Evolutionary conservation across 1,140 invertebrate species (phyloP), one percentile per base, ranked within the genome.

Genomic region (Nomia melanderi): DNA sequence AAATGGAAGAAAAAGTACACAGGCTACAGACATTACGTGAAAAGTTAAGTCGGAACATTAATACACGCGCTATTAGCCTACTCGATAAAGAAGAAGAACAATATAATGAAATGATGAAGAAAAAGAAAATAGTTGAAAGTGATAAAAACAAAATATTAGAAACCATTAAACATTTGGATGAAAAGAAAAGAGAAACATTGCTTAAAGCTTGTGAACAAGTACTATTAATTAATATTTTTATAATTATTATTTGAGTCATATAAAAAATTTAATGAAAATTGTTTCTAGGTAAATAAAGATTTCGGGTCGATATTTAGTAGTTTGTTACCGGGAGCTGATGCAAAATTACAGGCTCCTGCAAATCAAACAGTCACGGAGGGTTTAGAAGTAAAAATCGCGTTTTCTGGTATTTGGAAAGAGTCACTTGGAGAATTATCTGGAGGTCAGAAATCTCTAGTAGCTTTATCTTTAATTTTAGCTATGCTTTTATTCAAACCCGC

Each of bases 401-500:
- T 99, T 92, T 98, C 98, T 83, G 95, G 95, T 65, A 94, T 97
- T 0, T 99, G 98, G 97, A 99, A 99, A 92, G 98, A 99, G 80
- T 98, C 97, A 14, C 93, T 99, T 33, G 95, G 95, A 70, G 99
- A 99, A 93, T 93, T 99, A 60, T 99, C 98, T 74, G 99, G 99
- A 70, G 99, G 98, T 1, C 98, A 99, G 93, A 94, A 97, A 82
- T 99, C 98, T 4, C 93, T 99, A 25, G 98, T 99, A 31, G 99
- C 99, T 1, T 93, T 99, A 29, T 99, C 99, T 3, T 94, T 99
- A 9, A 98, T 99, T 82, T 93, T 99, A 77, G 97, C 99, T 31
- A 97, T 99, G 96, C 92, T 99, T 76, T 94, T 98, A 71, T 99
- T 99, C 92, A 99, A 99, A 88, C 99, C 99, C 7, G 99, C 99